Conservation (phyloP, 2,888 invertebrate genomes). For the Lithophane semibrunnea region DNA sequence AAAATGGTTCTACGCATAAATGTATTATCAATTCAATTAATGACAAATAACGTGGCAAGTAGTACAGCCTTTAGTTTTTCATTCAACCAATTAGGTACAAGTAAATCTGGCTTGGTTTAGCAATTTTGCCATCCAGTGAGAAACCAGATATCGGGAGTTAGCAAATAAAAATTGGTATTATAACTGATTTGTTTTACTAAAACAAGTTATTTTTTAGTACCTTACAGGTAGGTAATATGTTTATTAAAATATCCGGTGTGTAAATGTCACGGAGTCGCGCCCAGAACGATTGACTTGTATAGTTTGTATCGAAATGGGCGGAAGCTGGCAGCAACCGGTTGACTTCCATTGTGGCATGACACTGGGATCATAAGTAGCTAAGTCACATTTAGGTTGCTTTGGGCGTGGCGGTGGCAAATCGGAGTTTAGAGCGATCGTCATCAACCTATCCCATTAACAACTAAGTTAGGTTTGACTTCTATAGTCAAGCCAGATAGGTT, state of each 20-base stretch:
- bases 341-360: slow-evolving; percentile 27
- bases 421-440: not conserved
- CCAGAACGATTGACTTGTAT: slow-evolving; percentile 42
- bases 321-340: slow-evolving; percentile 46
- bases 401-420: slow-evolving; percentile 23
- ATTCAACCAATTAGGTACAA: not conserved
- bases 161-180: not conserved
- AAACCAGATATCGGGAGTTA: not conserved
- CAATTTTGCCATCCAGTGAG: not conserved
- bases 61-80: no score
- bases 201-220: slow-evolving; percentile 19
- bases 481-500: not conserved
- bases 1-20: not conserved
- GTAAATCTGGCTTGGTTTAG: not conserved
- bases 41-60: not conserved
- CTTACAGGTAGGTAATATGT: slow-evolving; percentile 11
- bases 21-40: not conserved
- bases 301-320: slow-evolving; percentile 51
- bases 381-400: slow-evolving; percentile 10
- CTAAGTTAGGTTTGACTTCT: not conserved
- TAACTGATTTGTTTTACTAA: not conserved
- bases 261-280: slow-evolving; percentile 48
- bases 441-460: not conserved
- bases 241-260: slow-evolving; percentile 52
- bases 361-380: slow-evolving; percentile 46